Evolutionary conservation across 2,797 vertebrate species (phyloP), one percentile per base, ranked within the genome.

Genomic region (Alcedo atthis): DNA sequence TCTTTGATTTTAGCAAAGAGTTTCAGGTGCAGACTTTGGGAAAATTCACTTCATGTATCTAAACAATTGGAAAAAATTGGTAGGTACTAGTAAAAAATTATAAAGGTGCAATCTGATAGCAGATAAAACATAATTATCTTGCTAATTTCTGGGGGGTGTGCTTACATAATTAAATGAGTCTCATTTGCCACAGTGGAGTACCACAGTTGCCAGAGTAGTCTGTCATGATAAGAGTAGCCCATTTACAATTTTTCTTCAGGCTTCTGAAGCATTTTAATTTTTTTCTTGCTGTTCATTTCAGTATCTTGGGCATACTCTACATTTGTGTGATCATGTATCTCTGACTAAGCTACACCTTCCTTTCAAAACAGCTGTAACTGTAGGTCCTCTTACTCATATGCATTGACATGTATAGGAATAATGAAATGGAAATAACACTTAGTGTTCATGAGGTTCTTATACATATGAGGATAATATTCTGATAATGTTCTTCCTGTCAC

Each of bases 31-130:
- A 99, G 97, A 96, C 98, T 99, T 94, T 99, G 99, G 99, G 99
- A 99, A 97, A 98, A 99, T 96, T 99, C 99, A 8, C 96, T 97
- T 13, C 98, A 98, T 73, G 97, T 99, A 79, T 99, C 99, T 87
- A 99, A 98, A 96, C 99, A 99, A 90, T 93, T 99, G 96, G 99
- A 99, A 95, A 99, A 99, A 98, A 99, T 99, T 93, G 99, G 99
- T 99, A 96, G 21, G 97, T 98, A 81, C 14, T 45, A 51, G 9
- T 73, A 17, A 78, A 46, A 79, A 83, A 8, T 78, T 4, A 58
- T 53, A n/a, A 33, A 66, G 54, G 3, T 78, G n/a, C 93, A 70
- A 85, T 58, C n/a, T 81, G 64, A 67, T 61, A 76, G 15, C 73
- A 24, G 66, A 91, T 87, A 19, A 81, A 62, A 75, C 28, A 12